A percentile compares a stretch with the other conserved stretches of the same genome.
These are phyloP conservation scores for Crossocerus cetratus DNA, from an alignment of 2,888 invertebrate species.

Conservation along the genomic window DNA sequence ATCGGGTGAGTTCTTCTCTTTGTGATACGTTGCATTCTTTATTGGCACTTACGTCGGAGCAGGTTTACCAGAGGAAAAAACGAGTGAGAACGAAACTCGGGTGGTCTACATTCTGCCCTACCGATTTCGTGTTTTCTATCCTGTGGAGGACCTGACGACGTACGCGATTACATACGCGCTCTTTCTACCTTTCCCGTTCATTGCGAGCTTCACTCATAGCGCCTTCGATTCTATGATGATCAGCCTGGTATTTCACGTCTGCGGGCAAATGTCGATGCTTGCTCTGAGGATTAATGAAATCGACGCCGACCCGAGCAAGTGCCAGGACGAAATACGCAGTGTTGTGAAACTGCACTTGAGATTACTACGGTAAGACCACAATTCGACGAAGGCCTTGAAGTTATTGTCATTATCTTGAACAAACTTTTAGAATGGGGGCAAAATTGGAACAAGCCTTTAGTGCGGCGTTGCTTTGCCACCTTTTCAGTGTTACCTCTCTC, in stretches of 20 bases:
- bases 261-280: constrained; percentile 63
- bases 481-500: constrained; percentile 57
- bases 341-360: neutral
- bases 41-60: neutral
- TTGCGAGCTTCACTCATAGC: constrained; percentile 61
- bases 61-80: constrained; percentile 19
- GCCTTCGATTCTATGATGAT: constrained; percentile 63
- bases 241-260: constrained; percentile 64
- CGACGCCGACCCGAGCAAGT: constrained; percentile 36
- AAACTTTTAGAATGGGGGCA: constrained; percentile 55
- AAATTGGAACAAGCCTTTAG: constrained; percentile 58
- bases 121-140: constrained; percentile 64
- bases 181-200: constrained; percentile 62
- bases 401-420: too few species aligned
- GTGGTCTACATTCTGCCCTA: constrained; percentile 60
- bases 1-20: constrained; percentile 43
- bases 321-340: constrained; percentile 44
- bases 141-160: constrained; percentile 56
- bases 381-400: too few species aligned
- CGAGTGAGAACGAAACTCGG: constrained; percentile 23
- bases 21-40: neutral
- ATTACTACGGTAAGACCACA: neutral
- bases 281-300: constrained; percentile 58
- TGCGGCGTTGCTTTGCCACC: constrained; percentile 50
- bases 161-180: constrained; percentile 61